These are phyloP conservation scores for Sebastes iracundus DNA, from an alignment of 2,797 vertebrate genomes.

Conservation along the genomic window DNA sequence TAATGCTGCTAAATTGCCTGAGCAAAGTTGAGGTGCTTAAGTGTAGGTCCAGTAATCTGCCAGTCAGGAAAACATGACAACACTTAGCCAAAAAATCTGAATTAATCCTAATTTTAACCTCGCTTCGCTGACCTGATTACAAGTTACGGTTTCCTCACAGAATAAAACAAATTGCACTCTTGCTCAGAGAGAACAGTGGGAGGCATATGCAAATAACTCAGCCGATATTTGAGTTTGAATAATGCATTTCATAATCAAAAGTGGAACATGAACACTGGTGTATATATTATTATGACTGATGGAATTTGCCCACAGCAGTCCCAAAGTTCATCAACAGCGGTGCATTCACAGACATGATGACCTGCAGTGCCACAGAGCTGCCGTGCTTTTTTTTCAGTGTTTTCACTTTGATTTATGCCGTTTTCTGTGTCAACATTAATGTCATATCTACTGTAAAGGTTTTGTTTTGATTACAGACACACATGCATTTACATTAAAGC, in stretches of 20 bases:
- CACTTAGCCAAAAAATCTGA: conserved; percentile 31
- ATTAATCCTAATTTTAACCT: conserved; percentile 44
- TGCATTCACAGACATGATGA: conserved; percentile 26
- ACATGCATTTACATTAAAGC: conserved; percentile 21
- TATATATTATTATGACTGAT: conserved; percentile 63
- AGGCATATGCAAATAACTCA: conserved; percentile 67
- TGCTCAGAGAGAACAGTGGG: conserved; percentile 45
- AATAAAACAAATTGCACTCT: conserved; percentile 38
- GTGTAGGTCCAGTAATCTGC: conserved; percentile 41
- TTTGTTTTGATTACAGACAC: conserved; percentile 18
- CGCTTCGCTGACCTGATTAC: conserved; percentile 43
- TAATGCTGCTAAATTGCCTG: conserved; percentile 54
- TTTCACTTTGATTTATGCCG: conserved; percentile 24
- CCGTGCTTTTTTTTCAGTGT: not conserved
- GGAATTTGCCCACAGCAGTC: conserved; percentile 54
- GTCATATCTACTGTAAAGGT: conserved; percentile 1
- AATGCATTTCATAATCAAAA: conserved; percentile 75
- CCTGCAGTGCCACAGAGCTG: conserved; percentile 18
- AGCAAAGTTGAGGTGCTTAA: conserved; percentile 57
- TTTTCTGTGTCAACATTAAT: conserved; percentile 18
- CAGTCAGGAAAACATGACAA: conserved; percentile 56
- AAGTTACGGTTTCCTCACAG: conserved; percentile 10
- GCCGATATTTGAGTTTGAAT: conserved; percentile 65
- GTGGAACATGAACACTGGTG: conserved; percentile 56
- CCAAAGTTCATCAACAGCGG: conserved; percentile 51